Conservation (phyloP, 2,113 vertebrate species). For the Rostratula benghalensis region DNA sequence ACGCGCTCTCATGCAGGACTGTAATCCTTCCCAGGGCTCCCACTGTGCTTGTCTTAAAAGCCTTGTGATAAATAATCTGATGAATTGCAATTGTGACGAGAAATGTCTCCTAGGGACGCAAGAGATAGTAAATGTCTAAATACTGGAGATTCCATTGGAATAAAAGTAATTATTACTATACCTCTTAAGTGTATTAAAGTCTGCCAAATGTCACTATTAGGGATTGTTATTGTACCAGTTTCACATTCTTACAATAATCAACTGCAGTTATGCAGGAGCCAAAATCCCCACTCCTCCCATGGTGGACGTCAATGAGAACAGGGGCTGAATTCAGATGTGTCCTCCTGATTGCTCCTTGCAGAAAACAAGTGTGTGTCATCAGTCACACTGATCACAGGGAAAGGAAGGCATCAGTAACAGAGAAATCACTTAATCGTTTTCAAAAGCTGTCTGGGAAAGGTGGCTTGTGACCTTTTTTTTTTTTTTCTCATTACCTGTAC, state of each 20-base stretch:
- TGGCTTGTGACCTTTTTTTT: not conserved
- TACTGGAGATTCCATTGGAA: not conserved
- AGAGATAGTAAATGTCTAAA: not conserved
- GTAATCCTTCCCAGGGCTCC: not conserved
- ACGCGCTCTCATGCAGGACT: accelerated
- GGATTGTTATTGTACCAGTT: not conserved
- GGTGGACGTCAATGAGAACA: not conserved
- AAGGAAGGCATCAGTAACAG: not conserved
- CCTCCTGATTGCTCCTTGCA: not conserved
- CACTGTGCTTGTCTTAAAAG: not conserved
- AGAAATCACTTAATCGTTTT: not conserved
- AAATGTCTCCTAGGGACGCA: not conserved
- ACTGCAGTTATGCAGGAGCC: not conserved
- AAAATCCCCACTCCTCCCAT: not conserved
- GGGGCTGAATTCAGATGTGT: not conserved
- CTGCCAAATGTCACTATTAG: not conserved
- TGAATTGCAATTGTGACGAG: not conserved
- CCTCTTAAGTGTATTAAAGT: not conserved
- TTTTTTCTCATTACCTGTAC: not conserved
- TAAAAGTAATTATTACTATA: not conserved
- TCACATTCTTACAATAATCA: not conserved
- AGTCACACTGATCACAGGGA: not conserved
- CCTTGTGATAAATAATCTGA: not conserved
- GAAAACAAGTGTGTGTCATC: not conserved
- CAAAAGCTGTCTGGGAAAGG: not conserved